Conservation (phyloP, 2,888 invertebrate species). For the Agapostemon virescens region DNA sequence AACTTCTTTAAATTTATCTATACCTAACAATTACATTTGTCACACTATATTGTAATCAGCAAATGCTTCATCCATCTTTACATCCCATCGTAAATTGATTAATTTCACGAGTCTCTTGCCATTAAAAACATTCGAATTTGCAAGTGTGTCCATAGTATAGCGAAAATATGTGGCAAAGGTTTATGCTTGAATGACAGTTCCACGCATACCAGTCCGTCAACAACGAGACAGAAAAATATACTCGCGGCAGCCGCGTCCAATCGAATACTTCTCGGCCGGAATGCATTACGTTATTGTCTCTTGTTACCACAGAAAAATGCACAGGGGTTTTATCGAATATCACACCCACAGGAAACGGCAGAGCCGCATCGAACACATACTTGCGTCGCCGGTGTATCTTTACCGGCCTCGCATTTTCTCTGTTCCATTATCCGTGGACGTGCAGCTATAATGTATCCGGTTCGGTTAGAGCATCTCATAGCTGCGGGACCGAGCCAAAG, state of each 20-base stretch:
- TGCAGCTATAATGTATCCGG: slow-evolving; percentile 59
- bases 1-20: too few species aligned
- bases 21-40: too few species aligned
- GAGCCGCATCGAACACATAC: slow-evolving; percentile 2
- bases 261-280: background rate
- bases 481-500: slow-evolving; percentile 29
- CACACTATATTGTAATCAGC: too few species aligned
- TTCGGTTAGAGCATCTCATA: slow-evolving; percentile 52
- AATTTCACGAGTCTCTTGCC: too few species aligned
- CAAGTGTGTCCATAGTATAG: background rate
- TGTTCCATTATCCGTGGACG: slow-evolving; percentile 58
- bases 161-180: background rate
- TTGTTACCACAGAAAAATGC: background rate
- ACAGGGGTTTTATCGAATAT: slow-evolving; percentile 17
- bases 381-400: slow-evolving; percentile 30
- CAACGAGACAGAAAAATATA: background rate
- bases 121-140: background rate
- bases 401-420: slow-evolving; percentile 48
- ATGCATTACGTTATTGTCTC: slow-evolving; percentile 7
- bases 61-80: too few species aligned
- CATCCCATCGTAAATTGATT: too few species aligned
- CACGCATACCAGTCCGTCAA: background rate
- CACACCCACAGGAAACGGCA: slow-evolving; percentile 1
- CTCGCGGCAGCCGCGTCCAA: background rate
- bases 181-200: background rate